Conservation (phyloP, 2,113 vertebrate species). For the Rhinoptilus africanus region DNA sequence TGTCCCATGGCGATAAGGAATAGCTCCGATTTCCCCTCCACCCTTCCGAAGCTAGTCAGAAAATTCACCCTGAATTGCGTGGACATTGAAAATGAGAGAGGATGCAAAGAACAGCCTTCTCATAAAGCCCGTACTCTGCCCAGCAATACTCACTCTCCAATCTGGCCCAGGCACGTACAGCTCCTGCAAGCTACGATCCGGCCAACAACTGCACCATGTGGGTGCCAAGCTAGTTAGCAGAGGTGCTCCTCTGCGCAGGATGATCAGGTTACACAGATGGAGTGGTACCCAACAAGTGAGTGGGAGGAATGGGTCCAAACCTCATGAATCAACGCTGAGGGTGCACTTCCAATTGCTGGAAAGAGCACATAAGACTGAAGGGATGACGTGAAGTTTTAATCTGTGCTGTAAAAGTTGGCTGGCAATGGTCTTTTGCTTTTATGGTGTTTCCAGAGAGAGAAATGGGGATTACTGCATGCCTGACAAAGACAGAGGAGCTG, state of each 20-base stretch:
- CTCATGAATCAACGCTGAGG: fast-evolving
- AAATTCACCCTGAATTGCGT: background rate
- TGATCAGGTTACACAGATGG: background rate
- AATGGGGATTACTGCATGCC: background rate
- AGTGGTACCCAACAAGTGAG: background rate
- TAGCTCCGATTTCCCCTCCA: constrained; percentile 8
- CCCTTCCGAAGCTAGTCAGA: background rate
- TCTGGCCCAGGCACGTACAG: background rate
- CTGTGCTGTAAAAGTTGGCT: background rate
- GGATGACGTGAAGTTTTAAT: background rate
- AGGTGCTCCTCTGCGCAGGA: background rate
- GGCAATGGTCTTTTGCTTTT: background rate
- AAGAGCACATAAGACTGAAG: fast-evolving
- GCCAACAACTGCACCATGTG: fast-evolving
- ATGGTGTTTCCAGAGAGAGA: background rate
- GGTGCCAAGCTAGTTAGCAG: background rate
- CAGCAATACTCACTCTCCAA: background rate
- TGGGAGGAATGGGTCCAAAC: background rate
- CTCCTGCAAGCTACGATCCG: fast-evolving
- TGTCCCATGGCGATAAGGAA: background rate
- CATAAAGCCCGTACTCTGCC: background rate
- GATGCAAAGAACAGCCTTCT: background rate
- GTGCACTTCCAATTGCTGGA: background rate
- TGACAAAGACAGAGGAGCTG: background rate
- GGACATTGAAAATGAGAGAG: background rate